Evolutionary conservation across 2,888 invertebrate species (phyloP).

Genomic region (Chloroclysta siterata): DNA sequence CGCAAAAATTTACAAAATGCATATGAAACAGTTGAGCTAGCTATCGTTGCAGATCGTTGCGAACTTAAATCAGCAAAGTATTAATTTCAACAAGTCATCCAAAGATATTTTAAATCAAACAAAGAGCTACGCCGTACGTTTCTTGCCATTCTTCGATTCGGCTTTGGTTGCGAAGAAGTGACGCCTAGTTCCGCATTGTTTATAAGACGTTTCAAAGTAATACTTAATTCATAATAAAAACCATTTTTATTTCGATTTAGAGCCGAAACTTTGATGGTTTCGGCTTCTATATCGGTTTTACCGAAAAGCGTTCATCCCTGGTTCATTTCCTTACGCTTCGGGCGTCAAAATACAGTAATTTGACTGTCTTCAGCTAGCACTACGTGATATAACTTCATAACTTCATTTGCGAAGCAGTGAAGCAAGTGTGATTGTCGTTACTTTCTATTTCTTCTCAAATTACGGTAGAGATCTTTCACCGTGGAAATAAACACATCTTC

Average conservation of each 20-base stretch:
- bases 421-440: slow-evolving; percentile 22
- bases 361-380: slow-evolving; percentile 25
- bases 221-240: too few species aligned
- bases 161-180: too few species aligned
- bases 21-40: too few species aligned
- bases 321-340: slow-evolving; percentile 20
- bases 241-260: background rate
- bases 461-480: slow-evolving; percentile 1
- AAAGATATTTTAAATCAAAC: too few species aligned
- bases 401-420: slow-evolving; percentile 36
- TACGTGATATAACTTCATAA: slow-evolving; percentile 43
- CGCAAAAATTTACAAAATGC: too few species aligned
- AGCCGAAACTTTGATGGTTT: background rate
- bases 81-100: too few species aligned
- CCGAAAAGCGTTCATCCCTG: slow-evolving; percentile 9
- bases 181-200: too few species aligned
- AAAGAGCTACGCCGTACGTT: too few species aligned
- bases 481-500: background rate
- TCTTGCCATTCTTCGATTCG: too few species aligned
- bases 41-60: too few species aligned
- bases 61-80: too few species aligned
- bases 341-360: slow-evolving; percentile 27
- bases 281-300: background rate
- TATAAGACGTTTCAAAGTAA: too few species aligned
- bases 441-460: slow-evolving; percentile 27